These are phyloP conservation scores for Gadopsis bispinosus DNA, from an alignment of 2,797 vertebrate genomes.

Conservation along the genomic window DNA sequence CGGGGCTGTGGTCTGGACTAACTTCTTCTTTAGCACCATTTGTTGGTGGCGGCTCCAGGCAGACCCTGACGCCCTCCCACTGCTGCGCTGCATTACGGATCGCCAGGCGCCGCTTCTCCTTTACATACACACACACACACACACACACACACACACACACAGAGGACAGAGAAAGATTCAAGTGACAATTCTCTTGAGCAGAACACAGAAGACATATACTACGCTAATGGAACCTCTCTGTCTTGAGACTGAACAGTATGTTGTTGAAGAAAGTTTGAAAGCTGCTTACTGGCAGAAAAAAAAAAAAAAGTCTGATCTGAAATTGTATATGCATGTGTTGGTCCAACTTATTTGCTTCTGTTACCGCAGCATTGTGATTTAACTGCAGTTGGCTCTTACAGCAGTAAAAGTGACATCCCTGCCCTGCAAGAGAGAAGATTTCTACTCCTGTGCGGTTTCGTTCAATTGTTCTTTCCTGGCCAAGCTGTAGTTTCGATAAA, in stretches of 20 bases:
- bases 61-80: slow-evolving; percentile 89
- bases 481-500: slow-evolving; percentile 51
- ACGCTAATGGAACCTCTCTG: slow-evolving; percentile 15
- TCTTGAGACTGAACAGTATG: background rate
- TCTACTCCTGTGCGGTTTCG: slow-evolving; percentile 19
- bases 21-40: slow-evolving; percentile 86
- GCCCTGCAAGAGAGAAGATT: slow-evolving; percentile 25
- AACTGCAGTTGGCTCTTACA: slow-evolving; percentile 8
- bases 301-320: slow-evolving; percentile 4
- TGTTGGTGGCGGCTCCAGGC: slow-evolving; percentile 83
- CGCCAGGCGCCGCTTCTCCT: slow-evolving; percentile 95
- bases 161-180: slow-evolving; percentile 51
- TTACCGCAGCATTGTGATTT: slow-evolving; percentile 23
- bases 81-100: slow-evolving; percentile 93
- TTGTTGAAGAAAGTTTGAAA: slow-evolving; percentile 14
- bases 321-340: slow-evolving; percentile 1
- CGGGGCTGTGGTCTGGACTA: slow-evolving; percentile 87
- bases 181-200: slow-evolving; percentile 41
- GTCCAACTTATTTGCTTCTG: slow-evolving; percentile 4
- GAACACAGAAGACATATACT: slow-evolving; percentile 14
- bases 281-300: slow-evolving; percentile 9
- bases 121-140: slow-evolving; percentile 37
- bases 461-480: slow-evolving; percentile 33
- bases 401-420: slow-evolving; percentile 26
- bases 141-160: slow-evolving; percentile 27